These are phyloP conservation scores for Galerucella nymphaeae DNA, from an alignment of 2,888 invertebrate genomes.

Conservation along the genomic window DNA sequence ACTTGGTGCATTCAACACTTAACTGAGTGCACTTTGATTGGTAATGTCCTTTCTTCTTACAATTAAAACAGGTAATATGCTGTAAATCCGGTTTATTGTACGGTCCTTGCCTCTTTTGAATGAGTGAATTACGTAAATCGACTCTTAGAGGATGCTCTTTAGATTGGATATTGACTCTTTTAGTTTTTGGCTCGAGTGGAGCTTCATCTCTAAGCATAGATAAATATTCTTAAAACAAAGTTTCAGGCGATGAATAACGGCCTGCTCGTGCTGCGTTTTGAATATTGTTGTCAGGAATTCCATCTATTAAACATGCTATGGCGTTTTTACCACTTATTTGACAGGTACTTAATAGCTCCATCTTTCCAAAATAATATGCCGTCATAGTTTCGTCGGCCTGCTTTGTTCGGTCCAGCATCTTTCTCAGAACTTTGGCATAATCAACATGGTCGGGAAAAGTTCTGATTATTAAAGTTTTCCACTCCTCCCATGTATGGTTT, in stretches of 20 bases:
- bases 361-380: slow-evolving; percentile 46
- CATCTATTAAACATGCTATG: slow-evolving; percentile 37
- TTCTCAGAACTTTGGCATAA: slow-evolving; percentile 33
- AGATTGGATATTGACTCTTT: slow-evolving; percentile 7
- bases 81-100: slow-evolving; percentile 13
- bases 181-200: slow-evolving; percentile 5
- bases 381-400: background rate
- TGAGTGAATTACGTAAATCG: slow-evolving; percentile 20
- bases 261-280: slow-evolving; percentile 38
- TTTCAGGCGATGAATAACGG: slow-evolving; percentile 26
- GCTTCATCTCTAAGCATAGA: slow-evolving; percentile 36
- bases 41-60: slow-evolving; percentile 35
- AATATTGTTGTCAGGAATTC: slow-evolving; percentile 24
- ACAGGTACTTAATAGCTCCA: slow-evolving; percentile 40
- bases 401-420: slow-evolving; percentile 37
- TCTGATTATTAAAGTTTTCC: slow-evolving; percentile 41
- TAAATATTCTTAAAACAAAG: slow-evolving; percentile 31
- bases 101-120: slow-evolving; percentile 5
- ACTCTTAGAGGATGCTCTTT: slow-evolving; percentile 2
- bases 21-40: slow-evolving; percentile 31
- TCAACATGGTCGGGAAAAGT: slow-evolving; percentile 43
- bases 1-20: slow-evolving; percentile 23
- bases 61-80: slow-evolving; percentile 37
- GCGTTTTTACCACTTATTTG: slow-evolving; percentile 22
- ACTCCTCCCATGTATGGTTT: slow-evolving; percentile 43